Evolutionary conservation across 2,113 vertebrate species (phyloP).

Genomic region (Mohoua ochrocephala): DNA sequence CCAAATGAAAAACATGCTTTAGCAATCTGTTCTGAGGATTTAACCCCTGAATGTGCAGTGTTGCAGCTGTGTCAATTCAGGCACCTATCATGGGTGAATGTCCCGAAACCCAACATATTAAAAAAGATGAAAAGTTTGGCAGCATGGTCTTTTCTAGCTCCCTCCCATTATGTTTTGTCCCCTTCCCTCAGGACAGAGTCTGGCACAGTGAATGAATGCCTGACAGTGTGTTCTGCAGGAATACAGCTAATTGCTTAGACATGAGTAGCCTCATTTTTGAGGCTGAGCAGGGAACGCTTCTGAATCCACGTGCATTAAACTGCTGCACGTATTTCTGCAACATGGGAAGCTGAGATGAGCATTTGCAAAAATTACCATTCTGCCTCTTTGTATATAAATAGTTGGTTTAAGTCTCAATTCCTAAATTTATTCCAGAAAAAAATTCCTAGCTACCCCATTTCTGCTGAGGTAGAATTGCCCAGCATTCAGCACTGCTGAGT

Average conservation of each 20-base stretch:
- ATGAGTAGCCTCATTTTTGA: neutral
- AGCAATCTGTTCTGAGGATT: neutral
- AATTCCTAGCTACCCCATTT: neutral
- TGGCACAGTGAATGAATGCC: neutral
- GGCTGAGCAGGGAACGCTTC: neutral
- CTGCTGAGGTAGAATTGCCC: neutral
- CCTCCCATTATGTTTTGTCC: fast-evolving
- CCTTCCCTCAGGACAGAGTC: neutral
- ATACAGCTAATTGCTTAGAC: neutral
- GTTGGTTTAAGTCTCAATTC: neutral
- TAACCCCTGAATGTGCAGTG: neutral
- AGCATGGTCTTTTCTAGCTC: neutral
- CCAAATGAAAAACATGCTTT: neutral
- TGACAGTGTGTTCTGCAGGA: neutral
- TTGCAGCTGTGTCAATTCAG: neutral
- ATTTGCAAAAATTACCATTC: neutral
- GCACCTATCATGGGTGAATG: neutral
- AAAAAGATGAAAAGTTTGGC: neutral
- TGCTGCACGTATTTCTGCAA: neutral
- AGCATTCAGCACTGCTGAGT: neutral
- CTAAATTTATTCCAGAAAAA: neutral
- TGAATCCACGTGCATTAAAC: neutral
- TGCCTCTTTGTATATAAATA: neutral
- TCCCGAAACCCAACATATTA: neutral
- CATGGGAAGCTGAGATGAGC: neutral